These are phyloP conservation scores for Oxyteleia sp. DNA, from an alignment of 2,888 invertebrate genomes.

Conservation along the genomic window DNA sequence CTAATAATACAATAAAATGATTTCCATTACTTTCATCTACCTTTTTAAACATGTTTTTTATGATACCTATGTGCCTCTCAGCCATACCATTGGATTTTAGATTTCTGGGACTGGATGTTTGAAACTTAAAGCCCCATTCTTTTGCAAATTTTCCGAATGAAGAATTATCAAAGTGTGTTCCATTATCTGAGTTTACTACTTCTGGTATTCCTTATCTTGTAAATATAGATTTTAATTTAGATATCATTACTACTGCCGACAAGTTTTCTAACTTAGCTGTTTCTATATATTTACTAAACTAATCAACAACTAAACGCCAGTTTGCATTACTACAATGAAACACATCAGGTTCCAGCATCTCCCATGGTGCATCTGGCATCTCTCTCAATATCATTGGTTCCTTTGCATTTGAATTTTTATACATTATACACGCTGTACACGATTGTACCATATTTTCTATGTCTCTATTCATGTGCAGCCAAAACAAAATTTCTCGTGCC, in stretches of 20 bases:
- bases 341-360: conserved; percentile 52
- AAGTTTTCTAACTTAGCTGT: conserved; percentile 32
- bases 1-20: conserved; percentile 58
- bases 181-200: conserved; percentile 59
- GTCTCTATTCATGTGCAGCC: conserved; percentile 74
- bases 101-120: conserved; percentile 52
- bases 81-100: conserved; percentile 64
- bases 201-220: conserved; percentile 47
- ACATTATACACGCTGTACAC: conserved; percentile 64
- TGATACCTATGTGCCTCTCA: too few relatives aligned
- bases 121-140: conserved; percentile 44
- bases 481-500: conserved; percentile 74
- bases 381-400: conserved; percentile 52
- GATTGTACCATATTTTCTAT: conserved; percentile 68
- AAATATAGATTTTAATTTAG: conserved; percentile 44
- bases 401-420: conserved; percentile 24
- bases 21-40: conserved; percentile 53
- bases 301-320: conserved; percentile 59
- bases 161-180: conserved; percentile 45
- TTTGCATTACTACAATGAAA: conserved; percentile 41
- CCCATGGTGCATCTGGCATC: conserved; percentile 58
- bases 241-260: conserved; percentile 23
- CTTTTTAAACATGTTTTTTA: conserved; percentile 74
- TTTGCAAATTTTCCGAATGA: conserved; percentile 48
- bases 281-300: conserved; percentile 68